Conservation (phyloP, 2,113 vertebrate species). For the Oenanthe oenanthe region DNA sequence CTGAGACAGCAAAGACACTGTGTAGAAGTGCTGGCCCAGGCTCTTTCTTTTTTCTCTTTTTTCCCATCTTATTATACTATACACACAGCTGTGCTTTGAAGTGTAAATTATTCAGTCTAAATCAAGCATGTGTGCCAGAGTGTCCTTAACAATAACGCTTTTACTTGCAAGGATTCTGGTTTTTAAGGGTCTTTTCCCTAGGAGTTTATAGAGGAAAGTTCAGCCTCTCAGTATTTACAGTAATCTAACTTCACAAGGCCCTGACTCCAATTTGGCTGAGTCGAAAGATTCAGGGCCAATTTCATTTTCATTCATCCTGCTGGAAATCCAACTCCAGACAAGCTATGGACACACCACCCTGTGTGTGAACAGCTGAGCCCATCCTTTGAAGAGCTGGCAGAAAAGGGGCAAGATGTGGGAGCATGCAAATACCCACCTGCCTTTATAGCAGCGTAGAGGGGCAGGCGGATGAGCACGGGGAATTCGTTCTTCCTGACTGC, state of each 20-base stretch:
- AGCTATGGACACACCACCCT: not conserved
- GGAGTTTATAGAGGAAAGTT: not conserved
- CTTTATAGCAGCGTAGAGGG: slow-evolving; percentile 88
- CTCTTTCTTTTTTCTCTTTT: not conserved
- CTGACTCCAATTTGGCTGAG: not conserved
- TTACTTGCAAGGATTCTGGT: not conserved
- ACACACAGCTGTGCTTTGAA: slow-evolving; percentile 40
- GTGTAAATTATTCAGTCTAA: not conserved
- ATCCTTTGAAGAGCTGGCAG: not conserved
- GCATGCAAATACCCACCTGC: slow-evolving; percentile 77
- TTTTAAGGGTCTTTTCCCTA: not conserved
- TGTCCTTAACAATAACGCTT: slow-evolving; percentile 6
- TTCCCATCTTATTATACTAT: not conserved
- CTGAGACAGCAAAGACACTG: not conserved
- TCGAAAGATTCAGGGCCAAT: not conserved
- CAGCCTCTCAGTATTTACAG: not conserved
- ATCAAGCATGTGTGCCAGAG: not conserved
- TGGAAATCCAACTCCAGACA: not conserved
- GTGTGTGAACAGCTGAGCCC: not conserved
- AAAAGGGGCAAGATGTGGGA: not conserved
- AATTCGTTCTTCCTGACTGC: slow-evolving; percentile 85
- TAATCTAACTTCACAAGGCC: not conserved
- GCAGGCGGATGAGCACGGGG: slow-evolving; percentile 85
- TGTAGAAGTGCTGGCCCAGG: not conserved
- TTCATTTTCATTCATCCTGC: not conserved